Evolutionary conservation across 2,888 invertebrate species (phyloP).

Genomic region (Cynaeus angustus): DNA sequence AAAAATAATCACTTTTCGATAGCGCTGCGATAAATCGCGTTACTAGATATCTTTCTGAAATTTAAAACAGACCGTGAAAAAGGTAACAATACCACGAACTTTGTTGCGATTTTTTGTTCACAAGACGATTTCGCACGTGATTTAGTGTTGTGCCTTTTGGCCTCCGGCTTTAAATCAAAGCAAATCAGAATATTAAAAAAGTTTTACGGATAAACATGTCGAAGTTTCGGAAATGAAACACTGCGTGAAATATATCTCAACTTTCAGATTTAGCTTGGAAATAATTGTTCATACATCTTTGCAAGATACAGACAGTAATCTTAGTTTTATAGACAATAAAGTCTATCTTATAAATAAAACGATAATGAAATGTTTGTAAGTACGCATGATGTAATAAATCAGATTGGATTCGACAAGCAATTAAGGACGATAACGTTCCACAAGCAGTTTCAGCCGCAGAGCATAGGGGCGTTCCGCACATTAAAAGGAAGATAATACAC

Average conservation of each 20-base stretch:
- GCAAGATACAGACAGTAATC: no score
- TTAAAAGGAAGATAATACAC: conserved; percentile 46
- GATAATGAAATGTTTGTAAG: conserved; percentile 32
- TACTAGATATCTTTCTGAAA: conserved; percentile 30
- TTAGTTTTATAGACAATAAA: conserved; percentile 29
- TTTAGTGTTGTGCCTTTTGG: conserved; percentile 48
- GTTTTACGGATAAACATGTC: conserved; percentile 51
- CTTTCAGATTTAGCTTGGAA: no score
- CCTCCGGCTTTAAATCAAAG: conserved; percentile 53
- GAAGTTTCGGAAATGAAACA: conserved; percentile 44
- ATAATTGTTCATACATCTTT: no score
- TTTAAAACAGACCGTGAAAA: conserved; percentile 20
- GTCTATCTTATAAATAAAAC: conserved; percentile 26
- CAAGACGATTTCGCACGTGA: conserved; percentile 37
- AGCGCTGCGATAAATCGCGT: conserved; percentile 37
- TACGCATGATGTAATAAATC: conserved; percentile 49
- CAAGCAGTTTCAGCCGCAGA: conserved; percentile 38
- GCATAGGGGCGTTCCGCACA: conserved; percentile 45
- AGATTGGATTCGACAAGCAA: conserved; percentile 53
- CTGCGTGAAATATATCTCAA: background rate
- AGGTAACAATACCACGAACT: conserved; percentile 4
- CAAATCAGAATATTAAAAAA: conserved; percentile 58
- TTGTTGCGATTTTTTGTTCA: conserved; percentile 19
- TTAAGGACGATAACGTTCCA: conserved; percentile 53
- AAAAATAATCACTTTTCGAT: conserved; percentile 49